A percentile compares a stretch with the other conserved stretches of the same genome.
phyloP scores from a whole-genome alignment of 2,888 invertebrate species.

The Thysanoteuthis rhombus region DNA sequence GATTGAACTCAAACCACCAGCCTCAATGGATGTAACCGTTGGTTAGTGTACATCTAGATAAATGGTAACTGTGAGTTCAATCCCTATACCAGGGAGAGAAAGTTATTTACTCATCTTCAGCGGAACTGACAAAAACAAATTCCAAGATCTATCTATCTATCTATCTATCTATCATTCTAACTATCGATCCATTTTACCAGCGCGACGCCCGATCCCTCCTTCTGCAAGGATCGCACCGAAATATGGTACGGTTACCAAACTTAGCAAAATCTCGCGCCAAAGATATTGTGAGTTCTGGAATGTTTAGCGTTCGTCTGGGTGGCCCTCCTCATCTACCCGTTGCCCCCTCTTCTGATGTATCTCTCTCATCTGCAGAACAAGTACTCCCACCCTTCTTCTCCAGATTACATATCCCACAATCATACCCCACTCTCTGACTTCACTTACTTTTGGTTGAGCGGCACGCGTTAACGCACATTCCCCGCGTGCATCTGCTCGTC shows the following conservation, averaged over 20 bases:
- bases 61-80: too few species aligned
- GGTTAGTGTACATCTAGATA: too few species aligned
- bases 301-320: neutral
- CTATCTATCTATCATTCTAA: neutral
- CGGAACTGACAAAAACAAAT: neutral
- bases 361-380: neutral
- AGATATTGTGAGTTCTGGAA: neutral
- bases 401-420: neutral
- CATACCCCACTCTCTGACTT: neutral
- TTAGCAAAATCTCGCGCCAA: neutral
- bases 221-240: neutral
- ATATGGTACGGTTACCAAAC: neutral
- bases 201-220: neutral
- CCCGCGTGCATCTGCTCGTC: neutral
- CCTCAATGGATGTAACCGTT: too few species aligned
- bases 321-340: neutral
- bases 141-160: neutral
- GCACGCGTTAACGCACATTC: neutral
- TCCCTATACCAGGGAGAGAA: too few species aligned
- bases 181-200: neutral
- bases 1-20: too few species aligned
- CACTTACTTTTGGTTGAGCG: neutral
- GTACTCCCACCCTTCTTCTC: neutral
- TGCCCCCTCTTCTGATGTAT: neutral
- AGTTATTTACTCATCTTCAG: too few species aligned